phyloP scores from a whole-genome alignment of 2,797 vertebrate genomes.

The Lepus oiostolus region DNA sequence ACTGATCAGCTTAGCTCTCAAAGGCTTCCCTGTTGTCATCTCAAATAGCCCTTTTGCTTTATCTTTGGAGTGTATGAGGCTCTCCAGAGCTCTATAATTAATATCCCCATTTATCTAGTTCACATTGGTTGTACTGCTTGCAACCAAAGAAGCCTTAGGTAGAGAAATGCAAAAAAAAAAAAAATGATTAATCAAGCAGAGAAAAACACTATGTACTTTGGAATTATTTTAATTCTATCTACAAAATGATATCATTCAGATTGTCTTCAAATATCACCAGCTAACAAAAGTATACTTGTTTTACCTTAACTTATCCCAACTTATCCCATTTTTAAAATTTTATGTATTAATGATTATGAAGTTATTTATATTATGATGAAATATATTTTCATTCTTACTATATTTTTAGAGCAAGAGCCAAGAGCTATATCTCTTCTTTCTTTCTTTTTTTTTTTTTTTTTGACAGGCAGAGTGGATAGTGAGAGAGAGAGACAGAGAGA shows the following conservation, averaged over 20 bases:
- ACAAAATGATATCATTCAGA: neutral
- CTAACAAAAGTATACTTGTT: neutral
- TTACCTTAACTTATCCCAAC: neutral
- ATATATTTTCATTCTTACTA: neutral
- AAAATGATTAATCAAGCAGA: neutral
- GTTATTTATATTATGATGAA: neutral
- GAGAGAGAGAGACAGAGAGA: too few relatives aligned
- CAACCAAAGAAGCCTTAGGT: neutral
- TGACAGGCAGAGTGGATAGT: too few relatives aligned
- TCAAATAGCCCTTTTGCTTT: neutral
- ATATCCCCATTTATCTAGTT: neutral
- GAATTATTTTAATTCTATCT: constrained; percentile 5
- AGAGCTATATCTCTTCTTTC: neutral
- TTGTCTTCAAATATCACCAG: neutral
- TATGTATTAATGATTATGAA: neutral
- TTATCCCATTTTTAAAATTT: constrained; percentile 44
- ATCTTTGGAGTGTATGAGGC: neutral
- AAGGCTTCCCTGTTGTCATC: neutral
- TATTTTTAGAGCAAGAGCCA: constrained; percentile 16
- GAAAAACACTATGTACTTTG: neutral
- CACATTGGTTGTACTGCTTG: neutral
- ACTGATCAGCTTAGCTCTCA: neutral
- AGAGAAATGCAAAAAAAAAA: neutral
- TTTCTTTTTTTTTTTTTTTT: too few relatives aligned
- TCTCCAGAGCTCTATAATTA: neutral